Evolutionary conservation across 2,888 invertebrate genomes (phyloP), one percentile per base, ranked within the genome.

Genomic region (Allacma fusca): DNA sequence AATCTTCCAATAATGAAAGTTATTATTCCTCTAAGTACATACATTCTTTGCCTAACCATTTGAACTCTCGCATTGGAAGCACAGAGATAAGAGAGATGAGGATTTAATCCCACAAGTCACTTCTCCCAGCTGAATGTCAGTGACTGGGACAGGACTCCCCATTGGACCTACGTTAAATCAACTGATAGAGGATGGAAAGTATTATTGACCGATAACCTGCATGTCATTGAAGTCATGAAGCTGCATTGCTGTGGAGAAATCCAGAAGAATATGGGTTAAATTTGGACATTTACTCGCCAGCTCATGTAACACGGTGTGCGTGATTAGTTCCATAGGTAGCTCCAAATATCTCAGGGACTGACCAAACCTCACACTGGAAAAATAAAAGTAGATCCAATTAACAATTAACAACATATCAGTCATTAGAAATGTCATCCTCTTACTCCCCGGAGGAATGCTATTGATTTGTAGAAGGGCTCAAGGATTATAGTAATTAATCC

Each of bases 201-300:
- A 16, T 50, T 44, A 70, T 70, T 70, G 50, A 70, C 50, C 50
- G 50, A 70, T 57, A 43, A 89, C 89, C 86, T 91, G 90, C 90
- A 99, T 93, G 88, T 97, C 97, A 83, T 97, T 98, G 89, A 99
- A 99, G 87, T 99, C 99, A 88, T 99, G 98, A 78, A 99, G 90
- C 86, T 98, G 98, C 97, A 97, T 97, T 57, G 99, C 99, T 86
- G 98, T 99, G 82, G 98, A 97, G 86, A 98, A 98, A 86, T 98
- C 98, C 80, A 99, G 89, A 23, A 98, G 90, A 94, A 99, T 94
- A 86, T 96, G 95, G 0, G 97, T 96, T 75, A 98, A 88, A 87
- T 97, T 97, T 0, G 97, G 96, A 85, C 97, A 98, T 87, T 97
- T 97, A 85, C 93, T 96, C 0, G 98, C 94, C 82, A 99, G 87